Conservation (phyloP, 2,797 vertebrate genomes). For the Phyllotis vaccarum region DNA sequence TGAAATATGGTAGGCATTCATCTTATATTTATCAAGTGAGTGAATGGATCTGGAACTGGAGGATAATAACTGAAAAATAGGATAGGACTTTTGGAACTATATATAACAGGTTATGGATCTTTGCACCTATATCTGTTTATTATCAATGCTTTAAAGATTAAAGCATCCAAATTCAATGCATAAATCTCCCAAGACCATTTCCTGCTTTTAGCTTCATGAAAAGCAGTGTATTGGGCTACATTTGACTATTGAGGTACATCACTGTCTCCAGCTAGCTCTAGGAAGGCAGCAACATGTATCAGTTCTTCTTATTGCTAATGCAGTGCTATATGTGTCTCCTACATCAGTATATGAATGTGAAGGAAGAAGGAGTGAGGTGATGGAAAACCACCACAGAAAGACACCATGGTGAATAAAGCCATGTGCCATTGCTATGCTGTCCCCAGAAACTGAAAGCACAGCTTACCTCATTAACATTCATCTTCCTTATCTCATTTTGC, state of each 20-base stretch:
- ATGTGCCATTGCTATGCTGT: background rate
- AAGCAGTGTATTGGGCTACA: background rate
- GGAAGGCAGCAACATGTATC: background rate
- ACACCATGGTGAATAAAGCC: background rate
- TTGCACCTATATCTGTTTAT: background rate
- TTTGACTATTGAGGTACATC: background rate
- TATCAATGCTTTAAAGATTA: background rate
- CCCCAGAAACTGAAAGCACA: background rate
- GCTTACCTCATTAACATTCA: constrained; percentile 10
- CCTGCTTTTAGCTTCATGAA: background rate
- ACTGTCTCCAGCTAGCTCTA: background rate
- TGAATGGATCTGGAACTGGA: background rate
- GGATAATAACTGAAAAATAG: background rate
- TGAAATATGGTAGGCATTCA: background rate
- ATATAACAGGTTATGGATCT: background rate
- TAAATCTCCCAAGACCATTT: background rate
- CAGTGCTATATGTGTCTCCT: background rate
- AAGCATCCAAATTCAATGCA: background rate
- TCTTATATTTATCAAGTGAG: background rate
- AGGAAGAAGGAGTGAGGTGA: background rate
- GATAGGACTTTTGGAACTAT: background rate
- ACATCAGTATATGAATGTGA: background rate
- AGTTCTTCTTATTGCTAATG: background rate
- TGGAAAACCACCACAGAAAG: background rate
- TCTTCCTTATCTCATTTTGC: background rate